A percentile compares a stretch with the other conserved stretches of the same genome.
phyloP scores from a whole-genome alignment of 2,113 vertebrate genomes.

The Symphodus melops region DNA sequence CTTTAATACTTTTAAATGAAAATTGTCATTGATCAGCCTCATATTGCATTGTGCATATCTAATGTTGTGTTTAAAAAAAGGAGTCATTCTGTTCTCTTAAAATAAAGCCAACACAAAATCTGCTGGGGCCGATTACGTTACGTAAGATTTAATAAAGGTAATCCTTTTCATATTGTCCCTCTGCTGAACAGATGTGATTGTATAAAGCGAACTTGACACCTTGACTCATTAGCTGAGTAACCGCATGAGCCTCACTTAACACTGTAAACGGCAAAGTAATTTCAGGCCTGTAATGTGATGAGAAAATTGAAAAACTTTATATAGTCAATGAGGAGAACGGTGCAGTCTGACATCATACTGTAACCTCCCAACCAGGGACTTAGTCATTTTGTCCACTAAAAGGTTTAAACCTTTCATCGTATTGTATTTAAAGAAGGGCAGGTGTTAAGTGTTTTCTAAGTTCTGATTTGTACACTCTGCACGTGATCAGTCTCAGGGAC shows the following conservation, averaged over 20 bases:
- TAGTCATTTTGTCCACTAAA: not conserved
- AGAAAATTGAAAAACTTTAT: not conserved
- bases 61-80: constrained; percentile 3
- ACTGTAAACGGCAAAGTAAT: not conserved
- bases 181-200: constrained; percentile 34
- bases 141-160: constrained; percentile 40
- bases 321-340: not conserved
- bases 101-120: constrained; percentile 12
- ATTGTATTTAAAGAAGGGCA: no score
- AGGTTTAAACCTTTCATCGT: no score
- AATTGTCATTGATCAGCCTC: constrained; percentile 11
- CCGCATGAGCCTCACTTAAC: constrained; percentile 10
- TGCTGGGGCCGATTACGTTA: constrained; percentile 25
- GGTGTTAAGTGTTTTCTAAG: no score
- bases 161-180: constrained; percentile 26
- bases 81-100: constrained; percentile 15
- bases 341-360: not conserved
- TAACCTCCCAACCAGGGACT: not conserved
- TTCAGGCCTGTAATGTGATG: not conserved
- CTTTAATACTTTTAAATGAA: constrained; percentile 21
- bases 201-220: constrained; percentile 27
- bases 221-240: constrained; percentile 26
- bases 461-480: no score
- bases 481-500: no score
- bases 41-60: constrained; percentile 40